phyloP scores from a whole-genome alignment of 2,888 invertebrate species.

The Parasteatoda lunata region DNA sequence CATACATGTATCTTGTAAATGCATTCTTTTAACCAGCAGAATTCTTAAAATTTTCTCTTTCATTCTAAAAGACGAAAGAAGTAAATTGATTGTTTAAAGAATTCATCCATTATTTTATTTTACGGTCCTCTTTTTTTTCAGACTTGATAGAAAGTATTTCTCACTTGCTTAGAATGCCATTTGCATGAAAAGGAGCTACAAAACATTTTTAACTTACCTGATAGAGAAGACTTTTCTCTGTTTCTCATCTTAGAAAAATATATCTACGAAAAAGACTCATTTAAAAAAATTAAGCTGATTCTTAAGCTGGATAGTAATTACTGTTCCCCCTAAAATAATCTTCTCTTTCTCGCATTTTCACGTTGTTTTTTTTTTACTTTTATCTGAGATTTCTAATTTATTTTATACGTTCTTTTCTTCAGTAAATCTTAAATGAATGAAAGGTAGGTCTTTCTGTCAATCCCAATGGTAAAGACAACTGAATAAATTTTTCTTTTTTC shows the following conservation, averaged over 20 bases:
- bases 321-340: slow-evolving; percentile 55
- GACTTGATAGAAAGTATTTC: slow-evolving; percentile 28
- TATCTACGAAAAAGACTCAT: slow-evolving; percentile 30
- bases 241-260: slow-evolving; percentile 36
- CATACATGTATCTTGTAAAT: no score
- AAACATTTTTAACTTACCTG: slow-evolving; percentile 26
- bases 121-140: background rate
- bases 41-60: no score
- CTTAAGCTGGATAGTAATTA: slow-evolving; percentile 58
- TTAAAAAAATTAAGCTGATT: slow-evolving; percentile 61
- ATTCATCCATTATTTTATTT: background rate
- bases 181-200: slow-evolving; percentile 54
- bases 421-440: slow-evolving; percentile 48
- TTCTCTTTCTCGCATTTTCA: slow-evolving; percentile 61
- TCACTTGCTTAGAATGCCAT: slow-evolving; percentile 36
- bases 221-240: slow-evolving; percentile 34
- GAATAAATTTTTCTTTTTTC: slow-evolving; percentile 37
- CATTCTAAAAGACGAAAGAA: no score
- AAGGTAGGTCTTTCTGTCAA: slow-evolving; percentile 55
- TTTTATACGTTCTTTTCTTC: slow-evolving; percentile 38
- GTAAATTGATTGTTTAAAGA: no score
- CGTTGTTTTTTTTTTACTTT: slow-evolving; percentile 29
- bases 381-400: slow-evolving; percentile 56
- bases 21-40: no score
- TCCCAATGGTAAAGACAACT: slow-evolving; percentile 61